These are phyloP conservation scores for Thalassoma bifasciatum DNA, from an alignment of 2,113 vertebrate species.

Conservation along the genomic window DNA sequence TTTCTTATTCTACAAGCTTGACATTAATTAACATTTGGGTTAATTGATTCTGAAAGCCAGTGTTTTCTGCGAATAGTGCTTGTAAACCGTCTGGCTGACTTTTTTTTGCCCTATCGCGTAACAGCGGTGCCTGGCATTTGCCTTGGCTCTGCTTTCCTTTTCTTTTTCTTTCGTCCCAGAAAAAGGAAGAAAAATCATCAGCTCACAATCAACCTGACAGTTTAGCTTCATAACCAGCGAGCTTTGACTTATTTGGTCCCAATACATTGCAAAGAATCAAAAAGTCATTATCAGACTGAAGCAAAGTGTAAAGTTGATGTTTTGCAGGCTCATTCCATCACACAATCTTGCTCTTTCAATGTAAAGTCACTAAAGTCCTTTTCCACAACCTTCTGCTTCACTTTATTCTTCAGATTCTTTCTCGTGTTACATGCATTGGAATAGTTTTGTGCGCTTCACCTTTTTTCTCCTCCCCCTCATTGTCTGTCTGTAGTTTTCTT, in stretches of 20 bases:
- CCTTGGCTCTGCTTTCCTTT: constrained; percentile 67
- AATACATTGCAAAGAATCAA: constrained; percentile 58
- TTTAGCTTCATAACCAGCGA: constrained; percentile 51
- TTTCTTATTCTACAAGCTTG: constrained; percentile 90
- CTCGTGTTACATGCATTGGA: background rate
- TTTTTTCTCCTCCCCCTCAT: constrained; percentile 8
- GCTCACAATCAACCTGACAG: constrained; percentile 69
- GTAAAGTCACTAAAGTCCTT: constrained; percentile 76
- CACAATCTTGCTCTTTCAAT: constrained; percentile 71
- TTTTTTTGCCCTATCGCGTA: constrained; percentile 42
- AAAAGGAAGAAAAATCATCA: constrained; percentile 61
- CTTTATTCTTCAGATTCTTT: constrained; percentile 29
- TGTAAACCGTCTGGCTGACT: constrained; percentile 73
- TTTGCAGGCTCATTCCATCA: constrained; percentile 70
- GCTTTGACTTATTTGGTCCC: constrained; percentile 35
- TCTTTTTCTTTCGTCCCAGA: constrained; percentile 72
- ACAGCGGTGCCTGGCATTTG: constrained; percentile 53
- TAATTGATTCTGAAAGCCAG: constrained; percentile 98
- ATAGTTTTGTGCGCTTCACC: background rate
- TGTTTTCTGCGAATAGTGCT: constrained; percentile 89
- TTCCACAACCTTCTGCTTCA: constrained; percentile 50
- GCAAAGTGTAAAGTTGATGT: constrained; percentile 76
- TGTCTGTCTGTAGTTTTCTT: constrained; percentile 44
- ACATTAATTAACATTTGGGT: constrained; percentile 98
- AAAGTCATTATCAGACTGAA: constrained; percentile 80